Evolutionary conservation across 2,113 vertebrate genomes (phyloP), one percentile per base, ranked within the genome.

Genomic region (Xenus cinereus): DNA sequence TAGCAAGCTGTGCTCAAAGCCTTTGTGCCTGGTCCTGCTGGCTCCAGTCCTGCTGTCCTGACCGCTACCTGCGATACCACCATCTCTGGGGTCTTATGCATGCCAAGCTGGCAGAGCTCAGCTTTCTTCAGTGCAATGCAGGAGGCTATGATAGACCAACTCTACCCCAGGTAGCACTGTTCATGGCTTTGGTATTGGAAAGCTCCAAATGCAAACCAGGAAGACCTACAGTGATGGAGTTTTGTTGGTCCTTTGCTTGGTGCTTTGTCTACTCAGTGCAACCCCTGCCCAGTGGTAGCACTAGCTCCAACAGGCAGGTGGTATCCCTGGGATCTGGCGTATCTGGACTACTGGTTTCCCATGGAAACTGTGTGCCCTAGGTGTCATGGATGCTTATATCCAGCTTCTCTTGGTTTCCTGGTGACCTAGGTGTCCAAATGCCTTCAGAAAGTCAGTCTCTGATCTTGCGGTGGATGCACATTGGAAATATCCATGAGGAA

Each of bases 11-110:
- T 4, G 7, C 21, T 60, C 82, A 45, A 53, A 66, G 33, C 33
- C 43, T 73, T 45, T 59, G 50, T 51, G 59, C 37, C 37, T 24
- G 37, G 28, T 73, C 7, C 13, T 14, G 19, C 33, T 3, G 2
- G 32, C 21, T 32, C 37, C 27, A 7, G 41, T 5, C 39, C 39
- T 6, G 53, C 56, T 43, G 56, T 39, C 56, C 63, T 32, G 41
- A 9, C 18, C 37, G 1, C 33, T 12, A 12, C 2, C 20, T 2
- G 74, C 45, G 8, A 5, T 7, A 28, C n/a, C 43, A 10, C 59
- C 7, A 8, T 10, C 7, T 24, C 33, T 9, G 59, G 18, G 59
- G 30, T 22, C 11, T 0, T 13, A 10, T 1, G 16, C 9, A 0
- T 6, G 9, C 24, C 14, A 4, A 53, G 30, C 64, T 19, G 59